Evolutionary conservation across 92 coral and sea anemone species (phyloP).

Genomic region (Hydrozoanthus gracilis): DNA sequence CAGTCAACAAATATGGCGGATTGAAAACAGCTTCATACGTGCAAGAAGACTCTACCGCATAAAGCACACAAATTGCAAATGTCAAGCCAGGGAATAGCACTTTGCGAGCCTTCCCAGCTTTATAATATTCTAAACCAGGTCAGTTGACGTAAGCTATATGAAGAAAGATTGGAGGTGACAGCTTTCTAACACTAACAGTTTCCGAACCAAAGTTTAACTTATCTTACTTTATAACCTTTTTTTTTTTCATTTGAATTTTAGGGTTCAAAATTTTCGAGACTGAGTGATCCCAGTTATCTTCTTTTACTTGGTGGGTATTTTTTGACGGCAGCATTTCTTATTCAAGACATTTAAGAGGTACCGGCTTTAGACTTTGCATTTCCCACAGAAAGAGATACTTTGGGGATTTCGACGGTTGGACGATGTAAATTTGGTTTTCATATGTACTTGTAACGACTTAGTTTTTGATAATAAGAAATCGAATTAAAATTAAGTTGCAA

Average conservation of each 20-base stretch:
- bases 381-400: too few relatives aligned
- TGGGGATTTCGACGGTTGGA: too few relatives aligned
- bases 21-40: neutral
- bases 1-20: slow-evolving; percentile 65
- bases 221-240: neutral
- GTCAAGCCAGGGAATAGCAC: slow-evolving; percentile 78
- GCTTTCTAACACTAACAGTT: neutral
- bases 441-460: too few relatives aligned
- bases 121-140: slow-evolving; percentile 96
- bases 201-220: neutral
- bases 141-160: neutral
- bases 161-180: neutral
- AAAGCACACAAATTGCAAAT: slow-evolving; percentile 34
- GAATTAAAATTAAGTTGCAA: too few relatives aligned
- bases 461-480: too few relatives aligned
- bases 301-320: slow-evolving; percentile 82
- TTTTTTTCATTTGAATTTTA: slow-evolving; percentile 23
- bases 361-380: too few relatives aligned
- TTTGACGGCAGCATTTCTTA: neutral
- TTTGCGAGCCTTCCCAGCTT: slow-evolving; percentile 86
- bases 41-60: neutral
- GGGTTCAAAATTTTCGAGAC: slow-evolving; percentile 81
- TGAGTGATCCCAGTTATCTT: slow-evolving; percentile 93
- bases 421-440: too few relatives aligned
- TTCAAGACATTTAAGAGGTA: too few relatives aligned